These are phyloP conservation scores for Takifugu rubripes DNA, from an alignment of 2,797 vertebrate genomes.

Conservation along the genomic window DNA sequence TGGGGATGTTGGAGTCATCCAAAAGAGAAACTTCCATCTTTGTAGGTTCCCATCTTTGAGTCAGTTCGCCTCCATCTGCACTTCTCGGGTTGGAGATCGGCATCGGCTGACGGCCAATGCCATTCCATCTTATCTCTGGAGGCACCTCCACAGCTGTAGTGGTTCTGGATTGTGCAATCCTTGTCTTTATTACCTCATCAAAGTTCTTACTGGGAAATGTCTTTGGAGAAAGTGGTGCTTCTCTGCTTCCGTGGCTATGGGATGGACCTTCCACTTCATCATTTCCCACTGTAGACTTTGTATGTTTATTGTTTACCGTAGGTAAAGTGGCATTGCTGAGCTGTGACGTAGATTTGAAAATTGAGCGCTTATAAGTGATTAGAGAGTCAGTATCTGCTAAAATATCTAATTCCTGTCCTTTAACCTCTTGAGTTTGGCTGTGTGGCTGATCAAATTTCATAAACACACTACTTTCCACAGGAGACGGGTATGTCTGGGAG, in stretches of 20 bases:
- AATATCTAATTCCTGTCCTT: background rate
- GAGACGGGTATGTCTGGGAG: background rate
- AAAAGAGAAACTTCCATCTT: background rate
- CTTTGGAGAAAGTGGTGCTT: constrained; percentile 4
- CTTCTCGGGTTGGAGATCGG: constrained; percentile 19
- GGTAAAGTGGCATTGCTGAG: constrained; percentile 8
- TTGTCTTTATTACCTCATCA: constrained; percentile 25
- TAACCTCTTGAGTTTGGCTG: constrained; percentile 1
- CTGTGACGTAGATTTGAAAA: constrained; percentile 38
- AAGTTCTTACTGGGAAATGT: constrained; percentile 17
- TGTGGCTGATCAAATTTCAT: background rate
- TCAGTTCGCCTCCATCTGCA: background rate
- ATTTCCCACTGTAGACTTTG: background rate
- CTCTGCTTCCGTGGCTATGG: background rate
- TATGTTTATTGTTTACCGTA: background rate
- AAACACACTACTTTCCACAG: background rate
- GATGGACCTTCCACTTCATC: constrained; percentile 1
- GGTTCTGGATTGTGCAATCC: constrained; percentile 1
- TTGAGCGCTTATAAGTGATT: constrained; percentile 50
- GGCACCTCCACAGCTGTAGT: constrained; percentile 20
- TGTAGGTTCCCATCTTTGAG: constrained; percentile 11
- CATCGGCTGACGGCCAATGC: constrained; percentile 22
- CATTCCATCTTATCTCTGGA: constrained; percentile 37
- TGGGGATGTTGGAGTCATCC: constrained; percentile 14
- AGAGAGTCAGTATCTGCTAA: constrained; percentile 24